Base-by-base conservation (phyloP, 64 coral and sea anemone species). In the Porites australiensis region DNA sequence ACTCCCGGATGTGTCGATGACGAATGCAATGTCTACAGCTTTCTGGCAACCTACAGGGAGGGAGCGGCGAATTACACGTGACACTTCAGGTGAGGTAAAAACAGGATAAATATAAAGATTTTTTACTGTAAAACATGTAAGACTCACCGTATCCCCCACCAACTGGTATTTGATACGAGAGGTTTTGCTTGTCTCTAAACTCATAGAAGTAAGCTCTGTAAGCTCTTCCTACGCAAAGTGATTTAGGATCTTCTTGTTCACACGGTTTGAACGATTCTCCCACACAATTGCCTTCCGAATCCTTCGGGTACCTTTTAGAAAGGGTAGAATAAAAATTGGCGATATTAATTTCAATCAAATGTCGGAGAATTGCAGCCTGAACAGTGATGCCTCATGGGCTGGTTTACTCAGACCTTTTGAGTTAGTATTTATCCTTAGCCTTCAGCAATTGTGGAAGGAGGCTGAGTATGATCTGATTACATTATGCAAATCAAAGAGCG, bases 151-250 rank as follows among this genome's bases (percentile, higher is more conserved):
- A 84, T 84, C 63, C 47, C 64, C 62, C 62, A 51, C 37, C 45
- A 63, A 19, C 43, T 84, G 19, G 15, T 82, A 16, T 48, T 2
- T 64, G 79, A 19, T 65, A 48, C 15, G 43, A 14, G 44, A 44
- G 18, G 37, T 82, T 64, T 13, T 27, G 45, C 3, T 47, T 44
- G 61, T 68, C 64, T 0, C 6, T 69, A 22, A 84, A 69, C 13
- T 84, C 62, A 19, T 84, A 84, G 63, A 84, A 84, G 45, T 84
- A 84, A 84, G 45, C 81, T 84, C 81, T 69, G 45, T 66, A 84
- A 8, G 81, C 81, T 8, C 63, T 15, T 51, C 81, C 81, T 21
- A 84, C 81, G 5, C 81, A 84, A 3, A 20, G 13, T 19, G 81
- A 84, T n/a, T 69, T 68, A 5, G 81, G 3, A 70, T 68, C 63